Conservation (phyloP, 2,113 vertebrate species). For the Callospermophilus lateralis region DNA sequence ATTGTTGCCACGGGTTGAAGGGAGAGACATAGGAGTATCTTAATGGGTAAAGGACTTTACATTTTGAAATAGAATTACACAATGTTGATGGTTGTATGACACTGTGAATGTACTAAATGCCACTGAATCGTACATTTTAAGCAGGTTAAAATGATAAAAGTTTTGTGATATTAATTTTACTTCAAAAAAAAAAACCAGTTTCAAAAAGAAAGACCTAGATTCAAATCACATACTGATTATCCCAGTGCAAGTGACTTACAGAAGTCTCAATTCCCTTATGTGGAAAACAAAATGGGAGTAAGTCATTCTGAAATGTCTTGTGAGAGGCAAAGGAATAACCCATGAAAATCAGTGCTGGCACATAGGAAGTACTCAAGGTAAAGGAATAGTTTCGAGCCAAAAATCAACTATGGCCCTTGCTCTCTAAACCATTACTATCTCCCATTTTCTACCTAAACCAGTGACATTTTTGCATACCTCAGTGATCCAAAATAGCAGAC, state of each 20-base stretch:
- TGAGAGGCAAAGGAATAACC: neutral
- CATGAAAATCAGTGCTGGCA: constrained; percentile 11
- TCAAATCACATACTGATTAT: constrained; percentile 7
- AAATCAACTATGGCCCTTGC: neutral
- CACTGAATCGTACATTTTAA: neutral
- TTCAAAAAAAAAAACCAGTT: neutral
- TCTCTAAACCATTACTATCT: neutral
- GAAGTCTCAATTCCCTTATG: neutral
- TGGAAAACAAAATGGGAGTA: neutral
- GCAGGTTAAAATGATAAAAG: neutral
- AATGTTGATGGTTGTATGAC: neutral
- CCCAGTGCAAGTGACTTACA: neutral
- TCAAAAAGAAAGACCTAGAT: neutral
- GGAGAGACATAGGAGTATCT: neutral
- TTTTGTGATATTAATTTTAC: constrained; percentile 7
- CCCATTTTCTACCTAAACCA: neutral
- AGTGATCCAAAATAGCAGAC: neutral
- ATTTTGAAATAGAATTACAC: neutral
- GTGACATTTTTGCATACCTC: neutral
- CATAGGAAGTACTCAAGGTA: neutral
- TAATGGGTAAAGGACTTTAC: neutral
- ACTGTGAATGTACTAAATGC: neutral
- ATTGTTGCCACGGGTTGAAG: neutral
- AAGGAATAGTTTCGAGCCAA: neutral
- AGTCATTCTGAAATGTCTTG: neutral